Percentiles rank a stretch among this genome's conserved stretches.
phyloP scores from a whole-genome alignment of 2,888 invertebrate species.

The Eristalis intricaria region DNA sequence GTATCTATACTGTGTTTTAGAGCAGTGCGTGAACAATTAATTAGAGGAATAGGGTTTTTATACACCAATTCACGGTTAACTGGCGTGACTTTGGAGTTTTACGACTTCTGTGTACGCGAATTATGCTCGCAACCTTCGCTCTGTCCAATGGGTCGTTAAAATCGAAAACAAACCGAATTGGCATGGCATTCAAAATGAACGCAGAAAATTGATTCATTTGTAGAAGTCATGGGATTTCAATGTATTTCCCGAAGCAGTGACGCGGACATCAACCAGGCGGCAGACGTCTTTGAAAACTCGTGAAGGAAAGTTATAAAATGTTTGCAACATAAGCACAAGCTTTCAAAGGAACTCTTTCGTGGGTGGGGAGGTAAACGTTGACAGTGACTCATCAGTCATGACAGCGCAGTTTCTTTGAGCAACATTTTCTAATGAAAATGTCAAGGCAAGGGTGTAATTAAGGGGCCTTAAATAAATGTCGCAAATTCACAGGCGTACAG shows the following conservation, averaged over 20 bases:
- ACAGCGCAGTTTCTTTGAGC: no score
- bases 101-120: slow-evolving; percentile 11
- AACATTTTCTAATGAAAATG: no score
- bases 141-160: slow-evolving; percentile 27
- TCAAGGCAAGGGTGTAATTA: no score
- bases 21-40: slow-evolving; percentile 53
- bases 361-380: background rate
- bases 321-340: background rate
- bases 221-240: background rate
- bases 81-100: slow-evolving; percentile 32
- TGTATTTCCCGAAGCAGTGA: background rate
- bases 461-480: no score
- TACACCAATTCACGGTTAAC: slow-evolving; percentile 28
- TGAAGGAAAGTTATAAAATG: background rate
- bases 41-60: slow-evolving; percentile 46
- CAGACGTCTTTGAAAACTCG: background rate
- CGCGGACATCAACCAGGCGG: background rate
- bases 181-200: background rate
- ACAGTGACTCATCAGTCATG: background rate
- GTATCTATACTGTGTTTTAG: slow-evolving; percentile 13
- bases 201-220: slow-evolving; percentile 2
- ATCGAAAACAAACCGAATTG: slow-evolving; percentile 14
- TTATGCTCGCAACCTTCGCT: slow-evolving; percentile 23
- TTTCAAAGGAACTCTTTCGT: background rate
- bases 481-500: no score